phyloP scores from a whole-genome alignment of 2,113 vertebrate species.

The Erinaceus europaeus region DNA sequence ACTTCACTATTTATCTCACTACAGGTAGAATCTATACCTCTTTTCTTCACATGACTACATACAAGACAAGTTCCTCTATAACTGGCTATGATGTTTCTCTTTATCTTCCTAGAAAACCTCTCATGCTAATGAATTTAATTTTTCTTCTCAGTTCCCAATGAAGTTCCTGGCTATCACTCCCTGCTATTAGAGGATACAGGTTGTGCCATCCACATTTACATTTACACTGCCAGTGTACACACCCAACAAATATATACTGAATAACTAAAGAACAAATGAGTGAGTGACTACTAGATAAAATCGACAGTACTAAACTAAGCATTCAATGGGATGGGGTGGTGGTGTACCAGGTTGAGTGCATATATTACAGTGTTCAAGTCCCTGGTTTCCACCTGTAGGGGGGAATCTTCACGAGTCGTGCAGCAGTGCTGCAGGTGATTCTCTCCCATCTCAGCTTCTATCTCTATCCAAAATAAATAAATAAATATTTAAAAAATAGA shows the following conservation, averaged over 20 bases:
- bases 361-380: too few relatives aligned
- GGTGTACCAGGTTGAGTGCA: too few relatives aligned
- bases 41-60: neutral
- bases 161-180: neutral
- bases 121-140: neutral
- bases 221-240: neutral
- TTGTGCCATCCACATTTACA: constrained; percentile 3
- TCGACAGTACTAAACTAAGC: too few relatives aligned
- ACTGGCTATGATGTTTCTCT: neutral
- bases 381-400: too few relatives aligned
- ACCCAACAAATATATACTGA: neutral
- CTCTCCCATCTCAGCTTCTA: too few relatives aligned
- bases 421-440: too few relatives aligned
- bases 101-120: neutral
- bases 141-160: neutral
- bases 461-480: too few relatives aligned
- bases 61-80: neutral
- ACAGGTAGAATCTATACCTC: neutral
- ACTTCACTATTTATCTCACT: neutral
- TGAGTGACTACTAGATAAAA: neutral
- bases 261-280: constrained; percentile 6
- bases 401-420: too few relatives aligned
- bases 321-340: too few relatives aligned
- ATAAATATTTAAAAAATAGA: constrained; percentile 31
- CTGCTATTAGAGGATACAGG: neutral